Conservation (phyloP, 2,797 vertebrate species). For the Gobionotothen gibberifrons region DNA sequence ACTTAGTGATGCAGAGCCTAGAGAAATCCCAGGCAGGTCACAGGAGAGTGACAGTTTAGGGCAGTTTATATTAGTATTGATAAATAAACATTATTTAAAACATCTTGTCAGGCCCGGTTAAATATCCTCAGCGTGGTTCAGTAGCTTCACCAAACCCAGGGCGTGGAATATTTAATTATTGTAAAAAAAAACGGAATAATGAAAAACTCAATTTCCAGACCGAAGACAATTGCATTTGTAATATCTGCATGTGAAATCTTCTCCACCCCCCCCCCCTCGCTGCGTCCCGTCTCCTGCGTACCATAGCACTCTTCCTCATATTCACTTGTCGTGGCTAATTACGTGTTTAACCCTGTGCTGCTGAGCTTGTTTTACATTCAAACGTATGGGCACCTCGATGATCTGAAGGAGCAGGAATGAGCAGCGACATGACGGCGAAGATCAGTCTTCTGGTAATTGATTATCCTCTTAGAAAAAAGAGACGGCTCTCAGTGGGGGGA, state of each 20-base stretch:
- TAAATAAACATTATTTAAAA: slow-evolving; percentile 90
- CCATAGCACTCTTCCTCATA: slow-evolving; percentile 68
- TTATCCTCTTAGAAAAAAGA: slow-evolving; percentile 81
- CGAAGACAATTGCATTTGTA: slow-evolving; percentile 85
- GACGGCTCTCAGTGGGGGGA: slow-evolving; percentile 56
- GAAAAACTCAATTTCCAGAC: slow-evolving; percentile 87
- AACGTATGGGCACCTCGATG: slow-evolving; percentile 81
- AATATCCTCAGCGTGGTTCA: slow-evolving; percentile 82
- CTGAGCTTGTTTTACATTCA: slow-evolving; percentile 85
- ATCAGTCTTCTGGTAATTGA: slow-evolving; percentile 86
- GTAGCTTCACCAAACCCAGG: slow-evolving; percentile 82
- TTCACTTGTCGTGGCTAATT: slow-evolving; percentile 77
- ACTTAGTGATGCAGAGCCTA: slow-evolving; percentile 48
- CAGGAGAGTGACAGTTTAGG: slow-evolving; percentile 72
- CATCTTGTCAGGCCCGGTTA: slow-evolving; percentile 86
- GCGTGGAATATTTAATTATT: slow-evolving; percentile 88
- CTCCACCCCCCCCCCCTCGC: slow-evolving; percentile 46
- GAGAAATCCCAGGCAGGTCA: slow-evolving; percentile 55
- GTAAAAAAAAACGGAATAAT: slow-evolving; percentile 83
- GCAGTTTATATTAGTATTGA: slow-evolving; percentile 82
- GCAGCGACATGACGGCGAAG: slow-evolving; percentile 69
- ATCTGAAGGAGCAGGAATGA: slow-evolving; percentile 82
- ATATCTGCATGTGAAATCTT: slow-evolving; percentile 83
- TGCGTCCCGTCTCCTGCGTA: slow-evolving; percentile 72
- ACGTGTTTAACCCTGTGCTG: slow-evolving; percentile 79